phyloP scores from a whole-genome alignment of 2,888 invertebrate genomes.

The Heliconius cydno region DNA sequence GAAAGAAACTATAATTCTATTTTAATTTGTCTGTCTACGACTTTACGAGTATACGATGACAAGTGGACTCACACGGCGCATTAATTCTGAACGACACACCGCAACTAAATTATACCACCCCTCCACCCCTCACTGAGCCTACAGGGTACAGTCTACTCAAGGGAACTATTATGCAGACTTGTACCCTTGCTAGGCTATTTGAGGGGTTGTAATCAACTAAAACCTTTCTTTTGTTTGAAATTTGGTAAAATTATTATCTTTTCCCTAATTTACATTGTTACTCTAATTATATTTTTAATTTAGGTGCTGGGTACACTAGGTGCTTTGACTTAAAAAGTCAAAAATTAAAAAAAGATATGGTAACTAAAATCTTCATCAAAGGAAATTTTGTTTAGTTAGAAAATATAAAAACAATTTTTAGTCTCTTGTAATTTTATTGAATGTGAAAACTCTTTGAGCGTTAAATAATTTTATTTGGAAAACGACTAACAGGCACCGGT shows the following conservation, averaged over 20 bases:
- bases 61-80: constrained; percentile 52
- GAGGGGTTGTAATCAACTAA: constrained; percentile 41
- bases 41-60: constrained; percentile 39
- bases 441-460: constrained; percentile 4
- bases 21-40: constrained; percentile 11
- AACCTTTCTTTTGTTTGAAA: constrained; percentile 27
- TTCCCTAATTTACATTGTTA: neutral
- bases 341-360: neutral
- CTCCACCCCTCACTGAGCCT: constrained; percentile 46
- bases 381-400: neutral
- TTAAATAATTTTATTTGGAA: neutral
- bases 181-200: constrained; percentile 43
- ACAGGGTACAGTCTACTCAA: constrained; percentile 36
- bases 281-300: neutral
- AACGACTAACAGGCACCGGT: neutral
- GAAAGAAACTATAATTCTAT: constrained; percentile 10
- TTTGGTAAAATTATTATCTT: neutral
- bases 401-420: neutral
- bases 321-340: neutral
- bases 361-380: neutral
- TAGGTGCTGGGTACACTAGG: neutral
- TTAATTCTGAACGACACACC: constrained; percentile 56
- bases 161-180: constrained; percentile 56
- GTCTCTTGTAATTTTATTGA: neutral
- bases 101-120: constrained; percentile 59